These are phyloP conservation scores for Sebastolobus alascanus DNA, from an alignment of 2,797 vertebrate species.

Conservation along the genomic window DNA sequence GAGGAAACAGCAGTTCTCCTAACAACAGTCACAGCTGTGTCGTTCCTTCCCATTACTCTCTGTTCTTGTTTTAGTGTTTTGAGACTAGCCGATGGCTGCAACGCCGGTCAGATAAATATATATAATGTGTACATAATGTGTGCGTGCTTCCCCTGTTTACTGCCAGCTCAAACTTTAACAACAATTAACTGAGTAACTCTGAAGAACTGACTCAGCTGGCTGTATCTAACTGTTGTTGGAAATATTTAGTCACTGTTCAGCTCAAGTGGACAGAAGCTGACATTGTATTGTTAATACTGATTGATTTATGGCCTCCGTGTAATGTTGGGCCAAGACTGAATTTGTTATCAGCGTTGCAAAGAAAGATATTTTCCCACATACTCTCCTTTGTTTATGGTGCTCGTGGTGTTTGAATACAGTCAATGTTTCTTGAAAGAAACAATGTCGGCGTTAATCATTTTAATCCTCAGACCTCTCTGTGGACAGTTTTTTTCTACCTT, in stretches of 20 bases:
- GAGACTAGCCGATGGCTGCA: not conserved
- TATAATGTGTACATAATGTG: not conserved
- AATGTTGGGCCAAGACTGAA: not conserved
- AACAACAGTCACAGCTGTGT: constrained; percentile 34
- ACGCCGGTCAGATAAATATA: not conserved
- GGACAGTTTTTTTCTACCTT: not conserved
- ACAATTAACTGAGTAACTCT: not conserved
- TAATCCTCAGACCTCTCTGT: not conserved
- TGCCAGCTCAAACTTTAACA: constrained; percentile 2
- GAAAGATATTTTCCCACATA: not conserved
- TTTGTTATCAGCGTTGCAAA: not conserved
- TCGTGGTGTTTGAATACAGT: not conserved
- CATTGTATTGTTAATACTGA: not conserved
- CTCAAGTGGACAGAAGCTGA: not conserved
- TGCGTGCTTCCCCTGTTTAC: not conserved
- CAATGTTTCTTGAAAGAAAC: not conserved
- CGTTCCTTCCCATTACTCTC: constrained; percentile 21
- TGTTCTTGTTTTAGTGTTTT: constrained; percentile 47
- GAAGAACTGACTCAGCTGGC: constrained; percentile 2
- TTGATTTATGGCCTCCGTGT: not conserved
- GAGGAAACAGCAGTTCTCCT: constrained; percentile 51
- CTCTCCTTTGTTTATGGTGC: not conserved
- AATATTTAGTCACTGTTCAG: not conserved
- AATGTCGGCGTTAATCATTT: not conserved
- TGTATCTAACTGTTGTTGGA: not conserved